Conservation (phyloP, 2,888 invertebrate species). For the Nephrocerus scutellatus region DNA sequence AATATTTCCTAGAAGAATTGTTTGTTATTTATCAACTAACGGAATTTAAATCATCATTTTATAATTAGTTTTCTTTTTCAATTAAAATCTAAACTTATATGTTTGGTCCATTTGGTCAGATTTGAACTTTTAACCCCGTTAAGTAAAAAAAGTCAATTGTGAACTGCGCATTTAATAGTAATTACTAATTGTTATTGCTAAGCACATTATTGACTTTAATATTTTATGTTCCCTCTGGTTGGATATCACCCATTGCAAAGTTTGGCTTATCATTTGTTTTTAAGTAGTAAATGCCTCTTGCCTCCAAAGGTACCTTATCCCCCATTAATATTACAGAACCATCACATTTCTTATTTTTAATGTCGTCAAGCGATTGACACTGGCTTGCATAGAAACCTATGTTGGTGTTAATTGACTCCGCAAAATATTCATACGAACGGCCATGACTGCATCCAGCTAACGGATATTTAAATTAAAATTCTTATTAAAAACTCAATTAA, state of each 20-base stretch:
- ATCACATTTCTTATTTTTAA: constrained; percentile 36
- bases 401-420: constrained; percentile 56
- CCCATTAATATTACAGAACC: constrained; percentile 53
- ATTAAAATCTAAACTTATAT: too few relatives aligned
- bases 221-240: too few relatives aligned
- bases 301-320: constrained; percentile 43
- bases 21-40: background rate
- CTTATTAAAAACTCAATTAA: background rate
- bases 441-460: constrained; percentile 64
- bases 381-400: constrained; percentile 52
- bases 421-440: constrained; percentile 56
- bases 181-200: too few relatives aligned
- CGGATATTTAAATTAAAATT: constrained; percentile 3
- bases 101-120: too few relatives aligned
- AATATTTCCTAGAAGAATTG: background rate
- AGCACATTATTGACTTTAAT: too few relatives aligned
- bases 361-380: constrained; percentile 51
- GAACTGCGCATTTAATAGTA: too few relatives aligned
- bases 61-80: too few relatives aligned
- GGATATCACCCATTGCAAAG: constrained; percentile 49
- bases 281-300: constrained; percentile 56
- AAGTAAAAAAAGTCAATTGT: too few relatives aligned
- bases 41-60: too few relatives aligned
- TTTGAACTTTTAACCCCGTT: too few relatives aligned
- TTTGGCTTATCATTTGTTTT: constrained; percentile 53